These are phyloP conservation scores for Physella acuta DNA, from an alignment of 1,140 invertebrate genomes.

Conservation along the genomic window DNA sequence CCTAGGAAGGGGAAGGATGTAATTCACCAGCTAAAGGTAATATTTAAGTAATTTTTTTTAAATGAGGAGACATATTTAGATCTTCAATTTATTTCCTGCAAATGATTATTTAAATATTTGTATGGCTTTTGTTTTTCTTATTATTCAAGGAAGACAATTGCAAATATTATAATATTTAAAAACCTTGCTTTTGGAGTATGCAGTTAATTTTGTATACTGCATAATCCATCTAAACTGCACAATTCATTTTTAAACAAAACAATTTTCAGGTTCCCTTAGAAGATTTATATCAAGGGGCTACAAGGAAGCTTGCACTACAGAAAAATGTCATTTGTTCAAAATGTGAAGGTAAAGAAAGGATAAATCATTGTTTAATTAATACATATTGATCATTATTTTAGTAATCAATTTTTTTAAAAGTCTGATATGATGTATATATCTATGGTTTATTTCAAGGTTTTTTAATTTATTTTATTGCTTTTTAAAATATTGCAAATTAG, in stretches of 20 bases:
- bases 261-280: conserved; percentile 79
- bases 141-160: too few species aligned
- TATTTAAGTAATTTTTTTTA: not conserved
- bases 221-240: too few species aligned
- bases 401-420: not conserved
- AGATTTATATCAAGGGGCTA: conserved; percentile 94
- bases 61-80: not conserved
- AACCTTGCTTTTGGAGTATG: too few species aligned
- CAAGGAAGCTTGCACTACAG: conserved; percentile 90
- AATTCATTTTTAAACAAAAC: not conserved
- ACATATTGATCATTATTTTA: not conserved
- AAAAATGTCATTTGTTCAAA: conserved; percentile 98
- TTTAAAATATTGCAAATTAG: too few species aligned
- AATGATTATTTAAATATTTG: not conserved
- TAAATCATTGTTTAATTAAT: not conserved
- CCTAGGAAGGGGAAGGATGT: conserved; percentile 82
- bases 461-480: conserved; percentile 10
- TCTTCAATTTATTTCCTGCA: not conserved
- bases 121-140: not conserved
- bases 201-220: too few species aligned
- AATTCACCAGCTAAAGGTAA: conserved; percentile 74
- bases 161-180: too few species aligned
- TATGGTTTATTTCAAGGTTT: not conserved
- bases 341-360: conserved; percentile 79
- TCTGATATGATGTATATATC: too few species aligned